Evolutionary conservation across 1,140 invertebrate genomes (phyloP).

Genomic region (Drosophila malerkotliana): DNA sequence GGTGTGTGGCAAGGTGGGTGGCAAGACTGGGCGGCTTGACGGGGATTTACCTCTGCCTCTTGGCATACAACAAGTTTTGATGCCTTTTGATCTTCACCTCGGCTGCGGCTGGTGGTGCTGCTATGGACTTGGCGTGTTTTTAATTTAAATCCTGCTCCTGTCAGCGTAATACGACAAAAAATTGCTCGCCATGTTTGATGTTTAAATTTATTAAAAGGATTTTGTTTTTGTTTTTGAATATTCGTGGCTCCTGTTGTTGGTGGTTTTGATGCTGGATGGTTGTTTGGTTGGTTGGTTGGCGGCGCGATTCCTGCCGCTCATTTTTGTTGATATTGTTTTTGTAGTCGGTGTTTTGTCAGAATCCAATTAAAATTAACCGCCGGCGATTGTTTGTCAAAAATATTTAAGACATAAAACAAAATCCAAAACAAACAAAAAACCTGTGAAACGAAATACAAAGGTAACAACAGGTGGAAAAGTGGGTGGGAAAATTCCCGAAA

Average conservation of each 20-base stretch:
- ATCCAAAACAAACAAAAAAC: slow-evolving; percentile 25
- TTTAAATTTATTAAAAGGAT: slow-evolving; percentile 83
- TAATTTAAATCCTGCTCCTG: slow-evolving; percentile 79
- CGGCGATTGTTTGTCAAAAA: slow-evolving; percentile 79
- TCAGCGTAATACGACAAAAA: slow-evolving; percentile 81
- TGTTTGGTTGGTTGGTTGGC: slow-evolving; percentile 26
- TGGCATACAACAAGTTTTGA: slow-evolving; percentile 63
- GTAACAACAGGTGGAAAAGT: slow-evolving; percentile 25
- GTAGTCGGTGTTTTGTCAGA: slow-evolving; percentile 57
- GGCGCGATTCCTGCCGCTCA: slow-evolving; percentile 19
- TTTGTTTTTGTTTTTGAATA: slow-evolving; percentile 43
- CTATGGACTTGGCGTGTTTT: slow-evolving; percentile 79
- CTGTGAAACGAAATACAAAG: slow-evolving; percentile 3
- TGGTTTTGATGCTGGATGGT: neutral
- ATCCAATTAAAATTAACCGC: slow-evolving; percentile 82
- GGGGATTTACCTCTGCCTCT: slow-evolving; percentile 37
- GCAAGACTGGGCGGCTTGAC: neutral
- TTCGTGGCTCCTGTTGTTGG: neutral
- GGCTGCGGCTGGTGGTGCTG: slow-evolving; percentile 55
- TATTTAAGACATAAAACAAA: slow-evolving; percentile 56
- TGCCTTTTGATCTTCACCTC: slow-evolving; percentile 77
- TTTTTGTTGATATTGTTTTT: slow-evolving; percentile 55
- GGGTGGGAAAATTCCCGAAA: slow-evolving; percentile 4
- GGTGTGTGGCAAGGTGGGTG: neutral
- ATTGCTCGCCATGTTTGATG: slow-evolving; percentile 78